phyloP scores from a whole-genome alignment of 2,888 invertebrate species.

The Seira musarum region DNA sequence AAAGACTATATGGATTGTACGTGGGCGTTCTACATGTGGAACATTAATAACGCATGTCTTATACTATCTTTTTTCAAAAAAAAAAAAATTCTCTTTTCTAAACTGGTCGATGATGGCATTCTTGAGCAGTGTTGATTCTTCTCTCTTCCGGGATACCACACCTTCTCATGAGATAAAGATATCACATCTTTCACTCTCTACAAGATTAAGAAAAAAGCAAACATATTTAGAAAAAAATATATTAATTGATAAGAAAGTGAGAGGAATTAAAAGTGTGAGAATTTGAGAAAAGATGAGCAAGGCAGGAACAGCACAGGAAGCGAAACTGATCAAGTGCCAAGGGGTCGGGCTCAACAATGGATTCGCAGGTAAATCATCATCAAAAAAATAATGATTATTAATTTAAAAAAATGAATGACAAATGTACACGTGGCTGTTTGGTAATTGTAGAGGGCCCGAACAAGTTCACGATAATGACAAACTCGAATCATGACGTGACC shows the following conservation, averaged over 20 bases:
- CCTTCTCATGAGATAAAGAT: too few relatives aligned
- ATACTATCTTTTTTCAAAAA: too few relatives aligned
- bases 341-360: slow-evolving; percentile 55
- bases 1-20: too few relatives aligned
- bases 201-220: too few relatives aligned
- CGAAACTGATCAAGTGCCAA: slow-evolving; percentile 53
- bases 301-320: slow-evolving; percentile 44
- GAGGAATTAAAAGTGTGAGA: background rate
- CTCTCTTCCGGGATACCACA: too few relatives aligned
- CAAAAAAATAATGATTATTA: background rate
- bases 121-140: too few relatives aligned
- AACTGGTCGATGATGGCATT: slow-evolving; percentile 25
- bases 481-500: slow-evolving; percentile 52
- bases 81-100: too few relatives aligned
- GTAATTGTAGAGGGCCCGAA: slow-evolving; percentile 53
- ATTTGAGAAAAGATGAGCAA: too few relatives aligned
- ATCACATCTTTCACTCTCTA: too few relatives aligned
- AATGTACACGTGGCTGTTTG: too few relatives aligned
- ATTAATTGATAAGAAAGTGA: background rate
- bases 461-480: slow-evolving; percentile 56
- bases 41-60: too few relatives aligned
- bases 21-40: too few relatives aligned
- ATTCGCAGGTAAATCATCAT: slow-evolving; percentile 47
- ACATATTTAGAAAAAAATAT: background rate
- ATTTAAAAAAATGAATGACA: slow-evolving; percentile 16